phyloP scores from a whole-genome alignment of 1,140 invertebrate genomes.

The Lethrus apterus region DNA sequence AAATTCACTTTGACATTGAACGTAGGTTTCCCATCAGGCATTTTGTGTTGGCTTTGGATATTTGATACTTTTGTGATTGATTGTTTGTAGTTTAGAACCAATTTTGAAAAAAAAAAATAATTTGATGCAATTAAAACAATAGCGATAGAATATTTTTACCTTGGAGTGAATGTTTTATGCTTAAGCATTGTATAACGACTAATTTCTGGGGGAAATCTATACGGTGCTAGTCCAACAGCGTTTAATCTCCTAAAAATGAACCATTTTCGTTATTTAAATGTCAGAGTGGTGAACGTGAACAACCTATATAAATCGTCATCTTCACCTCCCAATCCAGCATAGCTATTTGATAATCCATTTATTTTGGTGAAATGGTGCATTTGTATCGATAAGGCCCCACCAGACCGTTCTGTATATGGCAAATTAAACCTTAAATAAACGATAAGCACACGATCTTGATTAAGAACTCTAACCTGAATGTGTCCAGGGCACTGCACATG shows the following conservation, averaged over 20 bases:
- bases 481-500: conserved; percentile 87
- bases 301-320: conserved; percentile 79
- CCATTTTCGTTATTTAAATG: too few relatives aligned
- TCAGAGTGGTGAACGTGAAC: too few relatives aligned
- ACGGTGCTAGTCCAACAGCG: conserved; percentile 48
- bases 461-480: conserved; percentile 51
- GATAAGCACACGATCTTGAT: background rate
- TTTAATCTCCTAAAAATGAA: conserved; percentile 47
- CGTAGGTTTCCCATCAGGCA: too few relatives aligned
- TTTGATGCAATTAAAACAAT: too few relatives aligned
- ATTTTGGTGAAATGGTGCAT: conserved; percentile 64
- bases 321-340: conserved; percentile 83
- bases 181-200: conserved; percentile 72
- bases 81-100: too few relatives aligned
- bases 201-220: conserved; percentile 61
- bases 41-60: too few relatives aligned
- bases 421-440: conserved; percentile 51
- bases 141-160: too few relatives aligned
- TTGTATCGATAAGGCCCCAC: conserved; percentile 67
- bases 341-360: conserved; percentile 90
- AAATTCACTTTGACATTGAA: too few relatives aligned
- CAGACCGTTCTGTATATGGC: conserved; percentile 66
- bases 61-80: too few relatives aligned
- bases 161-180: conserved; percentile 58
- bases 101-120: too few relatives aligned